Base-by-base conservation (phyloP, 2,888 invertebrate species). In the Drosophila meridionalis region DNA sequence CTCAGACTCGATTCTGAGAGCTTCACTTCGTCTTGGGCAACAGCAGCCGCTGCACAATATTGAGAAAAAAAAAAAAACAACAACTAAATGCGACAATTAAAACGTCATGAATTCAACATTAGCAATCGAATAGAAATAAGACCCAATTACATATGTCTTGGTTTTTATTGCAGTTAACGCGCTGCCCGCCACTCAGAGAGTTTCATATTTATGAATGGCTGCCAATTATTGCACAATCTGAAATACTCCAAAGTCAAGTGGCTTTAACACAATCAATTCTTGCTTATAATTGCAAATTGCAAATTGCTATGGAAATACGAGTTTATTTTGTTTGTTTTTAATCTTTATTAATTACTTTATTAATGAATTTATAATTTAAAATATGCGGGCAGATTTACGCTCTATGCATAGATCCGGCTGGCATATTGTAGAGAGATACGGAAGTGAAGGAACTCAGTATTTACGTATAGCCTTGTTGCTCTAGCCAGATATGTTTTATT, bases 71-170 rank as follows among this genome's bases (percentile, higher is more conserved):
- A 20, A 42, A 75, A 40, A n/a, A 59, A n/a, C 8, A 42, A 75
- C 36, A n/a, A 59, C 50, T 69, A 66, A 80, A 66, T 71, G 67
- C 70, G 53, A 65, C 84, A 81, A 81, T 81, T 81, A 83, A 78
- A 81, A 56, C 40, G 40, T 73, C 47, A 64, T 47, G 60, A 42
- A 52, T 60, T 65, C 38, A 60, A 50, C 72, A 80, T 72, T 69
- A 67, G 45, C 61, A 80, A 69, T 58, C 63, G 28, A 57, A 43
- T 56, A 69, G 60, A 69, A 57, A 59, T 47, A 52, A 69, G 83
- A 66, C 61, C 50, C 62, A 58, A 30, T 48, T 42, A 40, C 78
- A 77, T 60, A 64, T 76, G 40, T 56, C 78, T 57, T 59, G 52
- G 59, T 52, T 52, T 78, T 58, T 53, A 36, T 38, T 34, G 28